Conservation (phyloP, 2,113 vertebrate genomes). For the Carlito syrichta region DNA sequence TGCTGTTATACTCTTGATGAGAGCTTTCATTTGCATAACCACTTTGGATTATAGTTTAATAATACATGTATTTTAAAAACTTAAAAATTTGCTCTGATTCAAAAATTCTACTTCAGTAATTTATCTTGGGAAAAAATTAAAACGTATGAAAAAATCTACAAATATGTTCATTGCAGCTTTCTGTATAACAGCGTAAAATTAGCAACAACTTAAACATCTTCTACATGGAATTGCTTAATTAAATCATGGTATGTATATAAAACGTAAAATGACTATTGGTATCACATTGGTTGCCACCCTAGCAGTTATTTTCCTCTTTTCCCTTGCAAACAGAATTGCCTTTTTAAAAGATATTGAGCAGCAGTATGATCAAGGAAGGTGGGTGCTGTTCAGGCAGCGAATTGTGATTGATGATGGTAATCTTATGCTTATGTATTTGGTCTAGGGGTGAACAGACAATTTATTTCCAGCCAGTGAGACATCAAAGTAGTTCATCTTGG, state of each 20-base stretch:
- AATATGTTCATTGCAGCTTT: neutral
- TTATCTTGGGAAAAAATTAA: neutral
- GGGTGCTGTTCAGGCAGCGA: neutral
- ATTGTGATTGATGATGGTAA: neutral
- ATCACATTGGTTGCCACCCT: neutral
- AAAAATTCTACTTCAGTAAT: neutral
- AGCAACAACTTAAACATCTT: neutral
- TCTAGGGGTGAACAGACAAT: neutral
- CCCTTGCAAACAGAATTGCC: neutral
- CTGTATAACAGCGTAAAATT: conserved; percentile 10
- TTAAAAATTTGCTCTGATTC: conserved; percentile 26
- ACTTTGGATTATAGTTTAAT: neutral
- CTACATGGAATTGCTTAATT: neutral
- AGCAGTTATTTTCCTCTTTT: neutral
- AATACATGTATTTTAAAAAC: neutral
- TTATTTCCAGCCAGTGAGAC: neutral
- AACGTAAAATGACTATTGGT: neutral
- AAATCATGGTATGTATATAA: neutral
- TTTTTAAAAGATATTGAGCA: neutral
- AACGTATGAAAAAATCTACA: neutral
- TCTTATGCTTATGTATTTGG: neutral
- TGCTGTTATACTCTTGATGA: neutral
- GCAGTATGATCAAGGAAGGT: neutral
- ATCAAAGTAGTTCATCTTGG: neutral
- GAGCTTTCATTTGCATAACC: neutral